Evolutionary conservation across 2,888 invertebrate genomes (phyloP).

Genomic region (Caenorhabditis sinica): DNA sequence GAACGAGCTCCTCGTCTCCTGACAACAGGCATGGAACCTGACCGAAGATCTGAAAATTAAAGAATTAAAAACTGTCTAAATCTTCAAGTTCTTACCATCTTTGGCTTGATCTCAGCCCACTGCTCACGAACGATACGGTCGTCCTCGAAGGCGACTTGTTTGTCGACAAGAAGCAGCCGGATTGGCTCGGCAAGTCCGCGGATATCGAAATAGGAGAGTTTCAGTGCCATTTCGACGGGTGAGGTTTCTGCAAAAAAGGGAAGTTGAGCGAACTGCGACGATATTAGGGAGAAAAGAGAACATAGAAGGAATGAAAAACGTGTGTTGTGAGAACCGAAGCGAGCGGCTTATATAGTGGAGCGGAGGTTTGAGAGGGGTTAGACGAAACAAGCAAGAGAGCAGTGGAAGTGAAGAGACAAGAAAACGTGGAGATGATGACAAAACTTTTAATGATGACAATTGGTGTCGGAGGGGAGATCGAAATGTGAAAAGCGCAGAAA

Average conservation of each 20-base stretch:
- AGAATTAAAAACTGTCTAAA: background rate
- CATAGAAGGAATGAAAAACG: background rate
- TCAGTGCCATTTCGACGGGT: constrained; percentile 55
- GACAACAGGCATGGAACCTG: constrained; percentile 74
- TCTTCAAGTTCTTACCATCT: constrained; percentile 59
- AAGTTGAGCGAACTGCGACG: background rate
- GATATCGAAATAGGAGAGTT: constrained; percentile 73
- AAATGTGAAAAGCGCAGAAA: background rate
- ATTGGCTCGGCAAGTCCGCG: constrained; percentile 76
- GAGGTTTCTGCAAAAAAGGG: background rate
- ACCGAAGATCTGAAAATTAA: constrained; percentile 71
- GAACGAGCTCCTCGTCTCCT: constrained; percentile 73
- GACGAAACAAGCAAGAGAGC: constrained; percentile 46
- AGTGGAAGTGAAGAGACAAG: constrained; percentile 16
- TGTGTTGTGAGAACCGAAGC: background rate
- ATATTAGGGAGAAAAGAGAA: background rate
- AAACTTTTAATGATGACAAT: constrained; percentile 46
- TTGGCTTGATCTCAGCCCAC: constrained; percentile 72
- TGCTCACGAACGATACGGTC: constrained; percentile 64
- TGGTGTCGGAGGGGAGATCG: background rate
- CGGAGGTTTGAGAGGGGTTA: constrained; percentile 41
- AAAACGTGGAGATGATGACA: constrained; percentile 48
- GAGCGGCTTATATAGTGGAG: constrained; percentile 30
- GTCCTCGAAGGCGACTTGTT: constrained; percentile 73
- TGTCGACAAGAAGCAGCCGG: constrained; percentile 74